Conservation (phyloP, 2,113 vertebrate genomes). For the Gnathonemus echidnorhynchus region DNA sequence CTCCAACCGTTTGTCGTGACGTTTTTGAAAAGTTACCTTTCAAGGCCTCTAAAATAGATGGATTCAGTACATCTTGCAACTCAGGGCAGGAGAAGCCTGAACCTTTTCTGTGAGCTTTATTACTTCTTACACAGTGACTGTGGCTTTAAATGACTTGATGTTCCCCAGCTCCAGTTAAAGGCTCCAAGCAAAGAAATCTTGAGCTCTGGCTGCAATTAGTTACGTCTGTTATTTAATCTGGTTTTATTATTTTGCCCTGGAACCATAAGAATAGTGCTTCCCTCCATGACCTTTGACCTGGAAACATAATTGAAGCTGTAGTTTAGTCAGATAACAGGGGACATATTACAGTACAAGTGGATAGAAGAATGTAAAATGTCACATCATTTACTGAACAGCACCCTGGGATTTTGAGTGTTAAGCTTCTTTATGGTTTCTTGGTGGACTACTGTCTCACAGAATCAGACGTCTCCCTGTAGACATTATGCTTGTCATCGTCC, state of each 20-base stretch:
- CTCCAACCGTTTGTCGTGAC: neutral
- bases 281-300: neutral
- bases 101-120: neutral
- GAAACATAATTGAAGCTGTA: neutral
- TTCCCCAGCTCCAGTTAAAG: neutral
- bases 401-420: neutral
- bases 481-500: neutral
- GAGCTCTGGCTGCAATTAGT: neutral
- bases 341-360: neutral
- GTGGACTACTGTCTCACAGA: neutral
- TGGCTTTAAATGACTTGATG: neutral
- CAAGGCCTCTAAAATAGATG: neutral
- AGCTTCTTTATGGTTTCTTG: neutral
- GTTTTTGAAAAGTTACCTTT: neutral
- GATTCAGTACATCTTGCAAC: neutral
- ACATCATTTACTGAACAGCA: neutral
- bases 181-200: neutral
- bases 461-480: no score
- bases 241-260: neutral
- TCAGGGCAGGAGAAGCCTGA: neutral
- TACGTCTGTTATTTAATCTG: neutral
- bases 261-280: neutral
- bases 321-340: neutral
- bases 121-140: neutral
- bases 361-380: neutral